Conservation (phyloP, 2,888 invertebrate species). For the Leucozona laternaria region DNA sequence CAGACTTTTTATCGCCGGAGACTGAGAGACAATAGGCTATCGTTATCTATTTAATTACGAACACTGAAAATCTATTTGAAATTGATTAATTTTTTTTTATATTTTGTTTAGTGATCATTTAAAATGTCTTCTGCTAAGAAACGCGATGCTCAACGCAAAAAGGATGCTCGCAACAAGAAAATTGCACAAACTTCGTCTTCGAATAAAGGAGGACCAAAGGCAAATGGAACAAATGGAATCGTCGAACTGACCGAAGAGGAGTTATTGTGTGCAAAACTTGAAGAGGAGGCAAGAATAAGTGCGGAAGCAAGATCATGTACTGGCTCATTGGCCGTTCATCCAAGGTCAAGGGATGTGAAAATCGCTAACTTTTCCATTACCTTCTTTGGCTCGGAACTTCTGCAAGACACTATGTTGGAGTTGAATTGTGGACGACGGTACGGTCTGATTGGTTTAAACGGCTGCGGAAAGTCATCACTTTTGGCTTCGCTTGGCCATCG, state of each 20-base stretch:
- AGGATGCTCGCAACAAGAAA: slow-evolving; percentile 90
- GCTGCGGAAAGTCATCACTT: slow-evolving; percentile 98
- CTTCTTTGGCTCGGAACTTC: slow-evolving; percentile 98
- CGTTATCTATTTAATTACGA: too few species aligned
- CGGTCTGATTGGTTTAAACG: slow-evolving; percentile 98
- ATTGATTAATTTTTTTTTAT: too few species aligned
- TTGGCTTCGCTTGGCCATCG: slow-evolving; percentile 95
- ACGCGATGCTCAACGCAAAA: slow-evolving; percentile 98
- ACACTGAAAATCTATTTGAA: too few species aligned
- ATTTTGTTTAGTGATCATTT: slow-evolving; percentile 18
- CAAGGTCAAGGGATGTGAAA: slow-evolving; percentile 97
- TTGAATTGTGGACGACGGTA: slow-evolving; percentile 98
- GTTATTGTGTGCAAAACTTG: slow-evolving; percentile 93
- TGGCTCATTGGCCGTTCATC: slow-evolving; percentile 97
- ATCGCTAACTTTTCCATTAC: slow-evolving; percentile 98
- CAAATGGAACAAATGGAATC: slow-evolving; percentile 88
- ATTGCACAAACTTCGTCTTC: slow-evolving; percentile 83
- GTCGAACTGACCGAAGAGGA: slow-evolving; percentile 85
- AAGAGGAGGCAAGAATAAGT: slow-evolving; percentile 95
- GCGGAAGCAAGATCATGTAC: slow-evolving; percentile 97
- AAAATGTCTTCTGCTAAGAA: slow-evolving; percentile 99
- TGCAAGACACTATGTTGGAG: slow-evolving; percentile 97
- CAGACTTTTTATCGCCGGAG: too few species aligned
- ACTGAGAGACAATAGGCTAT: too few species aligned
- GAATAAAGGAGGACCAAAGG: slow-evolving; percentile 84